Evolutionary conservation across 2,888 invertebrate species (phyloP).

Genomic region (Rhagium mordax): DNA sequence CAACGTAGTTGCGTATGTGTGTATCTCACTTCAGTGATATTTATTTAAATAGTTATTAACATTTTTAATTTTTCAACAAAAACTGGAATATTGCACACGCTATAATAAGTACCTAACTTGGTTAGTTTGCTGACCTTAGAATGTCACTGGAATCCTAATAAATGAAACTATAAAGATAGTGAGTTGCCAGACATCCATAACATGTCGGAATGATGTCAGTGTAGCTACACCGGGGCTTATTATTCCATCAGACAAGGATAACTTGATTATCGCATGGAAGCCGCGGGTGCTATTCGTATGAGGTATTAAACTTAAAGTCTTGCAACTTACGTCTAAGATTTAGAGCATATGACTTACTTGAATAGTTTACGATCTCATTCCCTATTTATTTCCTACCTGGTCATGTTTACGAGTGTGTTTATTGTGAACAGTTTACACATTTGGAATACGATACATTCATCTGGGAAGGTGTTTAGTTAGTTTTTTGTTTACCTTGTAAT

Average conservation of each 20-base stretch:
- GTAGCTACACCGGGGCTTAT: neutral
- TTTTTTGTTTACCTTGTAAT: neutral
- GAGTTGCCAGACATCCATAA: neutral
- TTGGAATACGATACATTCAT: neutral
- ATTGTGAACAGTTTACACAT: conserved; percentile 6
- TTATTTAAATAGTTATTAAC: no score
- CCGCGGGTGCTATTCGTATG: conserved; percentile 19
- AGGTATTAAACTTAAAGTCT: conserved; percentile 17
- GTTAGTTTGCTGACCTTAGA: neutral
- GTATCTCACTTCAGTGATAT: no score
- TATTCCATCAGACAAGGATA: conserved; percentile 19
- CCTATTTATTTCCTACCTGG: conserved; percentile 23
- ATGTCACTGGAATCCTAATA: neutral
- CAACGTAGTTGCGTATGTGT: no score
- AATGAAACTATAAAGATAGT: conserved; percentile 3
- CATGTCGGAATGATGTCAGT: neutral
- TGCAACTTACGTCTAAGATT: conserved; percentile 2
- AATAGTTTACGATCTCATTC: conserved; percentile 8
- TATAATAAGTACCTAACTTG: no score
- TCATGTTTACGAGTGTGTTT: conserved; percentile 28
- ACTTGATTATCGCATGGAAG: conserved; percentile 20
- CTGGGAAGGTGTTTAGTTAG: neutral
- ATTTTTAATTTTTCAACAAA: no score
- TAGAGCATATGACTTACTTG: conserved; percentile 16
- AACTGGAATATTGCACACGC: no score